phyloP scores from a whole-genome alignment of 2,113 vertebrate species.

The Antechinus flavipes region DNA sequence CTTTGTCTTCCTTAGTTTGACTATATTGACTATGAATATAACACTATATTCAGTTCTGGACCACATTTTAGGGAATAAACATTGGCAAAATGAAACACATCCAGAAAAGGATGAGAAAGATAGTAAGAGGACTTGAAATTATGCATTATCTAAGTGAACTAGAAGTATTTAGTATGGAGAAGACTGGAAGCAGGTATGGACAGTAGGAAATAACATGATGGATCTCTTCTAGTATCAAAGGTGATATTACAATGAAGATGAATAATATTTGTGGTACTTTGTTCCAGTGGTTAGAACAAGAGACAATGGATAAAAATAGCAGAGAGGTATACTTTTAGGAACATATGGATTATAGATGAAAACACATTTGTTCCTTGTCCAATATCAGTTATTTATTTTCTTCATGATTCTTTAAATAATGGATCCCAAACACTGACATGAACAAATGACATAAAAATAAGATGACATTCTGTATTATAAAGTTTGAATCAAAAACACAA shows the following conservation, averaged over 20 bases:
- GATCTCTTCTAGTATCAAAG: background rate
- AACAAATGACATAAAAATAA: conserved; percentile 24
- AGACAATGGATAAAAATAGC: background rate
- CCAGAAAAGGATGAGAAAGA: background rate
- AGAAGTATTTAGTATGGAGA: background rate
- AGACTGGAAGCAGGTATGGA: background rate
- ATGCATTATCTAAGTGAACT: background rate
- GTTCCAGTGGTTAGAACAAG: background rate
- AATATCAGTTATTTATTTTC: conserved; percentile 33
- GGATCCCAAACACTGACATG: conserved; percentile 27
- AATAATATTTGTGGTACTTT: conserved; percentile 34
- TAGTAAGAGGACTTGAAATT: background rate
- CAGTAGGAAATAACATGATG: background rate
- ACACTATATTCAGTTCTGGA: background rate
- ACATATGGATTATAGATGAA: conserved; percentile 36
- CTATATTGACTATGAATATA: background rate
- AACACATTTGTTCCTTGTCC: conserved; percentile 32
- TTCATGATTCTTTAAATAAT: conserved; percentile 34
- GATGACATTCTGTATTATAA: conserved; percentile 44
- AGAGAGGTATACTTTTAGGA: conserved; percentile 42
- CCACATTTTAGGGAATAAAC: background rate
- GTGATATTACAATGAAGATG: conserved; percentile 31
- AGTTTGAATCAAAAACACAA: conserved; percentile 37
- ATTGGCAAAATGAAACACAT: background rate
- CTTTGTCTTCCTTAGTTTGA: background rate